Base-by-base conservation (phyloP, 2,797 vertebrate species). In the Cyclura pinguis region DNA sequence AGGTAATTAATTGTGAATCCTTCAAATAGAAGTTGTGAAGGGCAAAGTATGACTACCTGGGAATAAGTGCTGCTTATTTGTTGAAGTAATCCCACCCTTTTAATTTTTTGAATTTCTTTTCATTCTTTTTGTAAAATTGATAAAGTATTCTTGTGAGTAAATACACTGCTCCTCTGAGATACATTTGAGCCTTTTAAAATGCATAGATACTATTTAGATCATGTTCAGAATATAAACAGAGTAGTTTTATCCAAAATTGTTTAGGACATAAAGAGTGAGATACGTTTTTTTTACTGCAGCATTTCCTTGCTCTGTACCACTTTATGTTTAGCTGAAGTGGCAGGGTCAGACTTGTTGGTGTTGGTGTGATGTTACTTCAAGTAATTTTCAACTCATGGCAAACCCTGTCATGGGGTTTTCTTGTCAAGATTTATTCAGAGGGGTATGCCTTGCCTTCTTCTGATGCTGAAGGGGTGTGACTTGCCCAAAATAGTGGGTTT, bases 1-100 rank as follows among this genome's bases (percentile, higher is more conserved):
- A 98, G 97, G 98, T 98, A 96, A 69, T 69, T 83, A 24, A 84
- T 16, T 16, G 80, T 35, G 89, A 80, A 3, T 74, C n/a, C 6
- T 16, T 24, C 91, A 52, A 90, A 47, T 59, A n/a, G 14, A 67
- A 57, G 7, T 42, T 20, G 14, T 20, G n/a, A 38, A 76, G 0
- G 76, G 38, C n/a, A 91, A 93, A 87, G 6, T 42, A 38, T 13
- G 89, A 0, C 80, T 90, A 9, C 83, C 6, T 9, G 62, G 80
- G 4, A 4, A 0, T 80, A n/a, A 78, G 20, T 9, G 1, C 77
- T 16, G 81, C 5, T 27, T 18, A 14, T 50, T 18, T 32, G 18
- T 55, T 55, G 22, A 20, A 18, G 38, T 83, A 72, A 47, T 38
- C 67, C 29, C 59, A 13, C 8, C 50, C 14, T 73, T 29, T 77